phyloP scores from a whole-genome alignment of 2,797 vertebrate species.

The Tragopan temminckii region DNA sequence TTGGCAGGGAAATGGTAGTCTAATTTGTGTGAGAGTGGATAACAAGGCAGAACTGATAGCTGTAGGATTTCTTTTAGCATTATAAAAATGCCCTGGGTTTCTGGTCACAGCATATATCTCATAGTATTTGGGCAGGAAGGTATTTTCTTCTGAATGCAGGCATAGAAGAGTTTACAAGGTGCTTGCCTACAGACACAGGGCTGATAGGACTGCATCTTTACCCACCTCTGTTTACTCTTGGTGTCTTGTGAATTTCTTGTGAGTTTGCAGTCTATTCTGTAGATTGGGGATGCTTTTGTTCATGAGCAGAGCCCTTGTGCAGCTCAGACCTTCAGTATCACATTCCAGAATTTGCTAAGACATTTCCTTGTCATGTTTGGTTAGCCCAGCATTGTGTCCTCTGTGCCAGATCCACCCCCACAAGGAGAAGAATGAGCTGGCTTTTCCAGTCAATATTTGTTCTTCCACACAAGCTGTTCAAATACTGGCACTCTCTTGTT shows the following conservation, averaged over 20 bases:
- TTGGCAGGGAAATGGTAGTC: not conserved
- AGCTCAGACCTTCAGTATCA: fast-evolving
- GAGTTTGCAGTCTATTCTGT: not conserved
- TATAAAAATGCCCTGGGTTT: too few species aligned
- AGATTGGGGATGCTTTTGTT: not conserved
- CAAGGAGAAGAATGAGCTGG: conserved; percentile 11
- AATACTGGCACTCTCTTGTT: conserved; percentile 68
- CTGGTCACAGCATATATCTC: too few species aligned
- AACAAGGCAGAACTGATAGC: too few species aligned
- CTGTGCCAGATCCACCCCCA: not conserved
- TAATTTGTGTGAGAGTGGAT: not conserved
- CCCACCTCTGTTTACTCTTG: not conserved
- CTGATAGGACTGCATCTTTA: too few species aligned
- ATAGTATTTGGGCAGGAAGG: too few species aligned
- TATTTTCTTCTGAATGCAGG: too few species aligned
- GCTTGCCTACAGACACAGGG: too few species aligned
- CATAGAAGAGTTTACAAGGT: too few species aligned
- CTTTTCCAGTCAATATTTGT: conserved; percentile 74
- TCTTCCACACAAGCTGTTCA: conserved; percentile 73
- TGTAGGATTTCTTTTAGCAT: too few species aligned
- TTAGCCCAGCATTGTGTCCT: not conserved
- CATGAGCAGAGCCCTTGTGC: not conserved
- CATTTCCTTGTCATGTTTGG: not conserved
- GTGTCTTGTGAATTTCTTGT: not conserved
- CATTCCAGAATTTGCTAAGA: not conserved